phyloP scores from a whole-genome alignment of 2,797 vertebrate species.

The Muscicapa striata region DNA sequence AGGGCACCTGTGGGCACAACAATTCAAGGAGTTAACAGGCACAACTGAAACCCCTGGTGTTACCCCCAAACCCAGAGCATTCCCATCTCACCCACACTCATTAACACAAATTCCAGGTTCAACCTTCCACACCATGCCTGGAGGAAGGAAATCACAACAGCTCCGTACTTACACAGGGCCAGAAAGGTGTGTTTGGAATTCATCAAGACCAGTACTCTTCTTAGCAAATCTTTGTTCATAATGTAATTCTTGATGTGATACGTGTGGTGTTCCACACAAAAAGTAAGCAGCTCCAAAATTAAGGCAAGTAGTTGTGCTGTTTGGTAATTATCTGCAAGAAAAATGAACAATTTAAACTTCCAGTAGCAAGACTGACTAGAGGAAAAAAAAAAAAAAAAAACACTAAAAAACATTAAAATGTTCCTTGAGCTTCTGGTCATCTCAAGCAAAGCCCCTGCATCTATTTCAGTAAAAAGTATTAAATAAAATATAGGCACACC shows the following conservation, averaged over 20 bases:
- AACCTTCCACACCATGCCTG: not conserved
- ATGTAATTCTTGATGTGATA: conserved; percentile 99
- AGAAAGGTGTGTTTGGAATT: conserved; percentile 99
- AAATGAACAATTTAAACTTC: not conserved
- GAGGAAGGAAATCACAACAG: not conserved
- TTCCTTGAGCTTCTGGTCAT: not conserved
- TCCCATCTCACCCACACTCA: not conserved
- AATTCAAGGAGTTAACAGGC: not conserved
- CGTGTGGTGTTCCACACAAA: conserved; percentile 98
- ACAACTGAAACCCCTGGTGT: fast-evolving
- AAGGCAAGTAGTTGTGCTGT: conserved; percentile 96
- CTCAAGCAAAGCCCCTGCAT: not conserved
- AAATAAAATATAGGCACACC: fast-evolving
- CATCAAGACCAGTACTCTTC: conserved; percentile 97
- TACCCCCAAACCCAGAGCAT: not conserved
- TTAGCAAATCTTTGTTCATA: conserved; percentile 97
- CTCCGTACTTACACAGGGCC: conserved; percentile 91
- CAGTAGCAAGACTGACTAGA: not conserved
- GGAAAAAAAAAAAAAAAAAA: not conserved
- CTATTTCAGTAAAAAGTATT: not conserved
- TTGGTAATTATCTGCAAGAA: conserved; percentile 93
- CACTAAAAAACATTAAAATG: not conserved
- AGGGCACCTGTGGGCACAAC: conserved; percentile 85
- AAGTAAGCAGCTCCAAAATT: conserved; percentile 97
- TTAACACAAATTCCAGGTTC: fast-evolving